phyloP scores from a whole-genome alignment of 1,140 invertebrate genomes.

The Epicauta chinensis region DNA sequence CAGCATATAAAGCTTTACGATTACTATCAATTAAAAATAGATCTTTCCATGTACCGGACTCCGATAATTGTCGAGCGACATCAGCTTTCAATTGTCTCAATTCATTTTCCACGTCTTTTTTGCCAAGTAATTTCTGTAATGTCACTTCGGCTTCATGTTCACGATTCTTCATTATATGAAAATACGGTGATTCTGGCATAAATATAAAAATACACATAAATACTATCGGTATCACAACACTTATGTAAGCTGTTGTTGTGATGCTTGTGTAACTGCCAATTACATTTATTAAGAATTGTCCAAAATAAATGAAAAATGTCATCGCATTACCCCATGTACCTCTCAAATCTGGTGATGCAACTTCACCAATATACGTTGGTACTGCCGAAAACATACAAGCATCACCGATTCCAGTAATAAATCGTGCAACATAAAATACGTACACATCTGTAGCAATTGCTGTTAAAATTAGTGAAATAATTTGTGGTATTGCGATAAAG shows the following conservation, averaged over 20 bases:
- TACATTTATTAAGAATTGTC: constrained; percentile 17
- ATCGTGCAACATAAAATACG: constrained; percentile 24
- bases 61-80: constrained; percentile 28
- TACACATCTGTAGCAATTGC: constrained; percentile 17
- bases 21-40: constrained; percentile 31
- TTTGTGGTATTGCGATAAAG: constrained; percentile 20
- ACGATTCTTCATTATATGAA: constrained; percentile 27
- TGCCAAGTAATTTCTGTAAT: constrained; percentile 45
- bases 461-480: constrained; percentile 17
- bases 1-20: constrained; percentile 27
- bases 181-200: constrained; percentile 39
- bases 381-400: constrained; percentile 28
- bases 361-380: constrained; percentile 25
- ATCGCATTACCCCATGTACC: constrained; percentile 39
- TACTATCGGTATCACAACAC: constrained; percentile 44
- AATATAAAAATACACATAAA: constrained; percentile 39
- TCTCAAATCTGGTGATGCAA: constrained; percentile 22
- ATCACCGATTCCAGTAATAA: constrained; percentile 30
- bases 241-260: constrained; percentile 30
- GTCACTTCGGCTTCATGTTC: constrained; percentile 26
- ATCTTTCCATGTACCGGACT: constrained; percentile 33
- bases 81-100: constrained; percentile 27
- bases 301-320: constrained; percentile 45
- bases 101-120: constrained; percentile 27
- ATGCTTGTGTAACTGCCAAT: constrained; percentile 19